phyloP scores from a whole-genome alignment of 2,888 invertebrate genomes.

The Diogma glabrata region DNA sequence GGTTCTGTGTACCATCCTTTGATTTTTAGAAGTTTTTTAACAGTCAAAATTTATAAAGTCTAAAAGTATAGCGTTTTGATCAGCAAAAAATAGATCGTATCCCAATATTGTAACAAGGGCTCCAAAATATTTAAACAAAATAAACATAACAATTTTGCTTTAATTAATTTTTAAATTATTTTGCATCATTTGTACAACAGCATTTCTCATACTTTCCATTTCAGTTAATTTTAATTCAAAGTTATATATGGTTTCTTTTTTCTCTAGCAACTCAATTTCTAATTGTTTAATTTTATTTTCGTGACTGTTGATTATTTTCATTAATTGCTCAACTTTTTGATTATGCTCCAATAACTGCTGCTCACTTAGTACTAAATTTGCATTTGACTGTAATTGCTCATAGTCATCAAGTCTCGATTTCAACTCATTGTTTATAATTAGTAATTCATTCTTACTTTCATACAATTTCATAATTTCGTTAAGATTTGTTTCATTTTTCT shows the following conservation, averaged over 20 bases:
- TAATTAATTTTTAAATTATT: slow-evolving; percentile 9
- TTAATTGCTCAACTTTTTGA: background rate
- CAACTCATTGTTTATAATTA: background rate
- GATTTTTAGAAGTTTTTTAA: too few relatives aligned
- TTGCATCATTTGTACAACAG: slow-evolving; percentile 8
- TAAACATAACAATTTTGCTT: background rate
- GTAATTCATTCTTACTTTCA: background rate
- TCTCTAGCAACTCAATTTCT: slow-evolving; percentile 3
- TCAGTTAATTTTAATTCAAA: slow-evolving; percentile 1
- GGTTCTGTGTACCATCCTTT: too few relatives aligned
- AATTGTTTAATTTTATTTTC: slow-evolving; percentile 5
- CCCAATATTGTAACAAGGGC: too few relatives aligned
- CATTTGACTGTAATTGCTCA: too few relatives aligned
- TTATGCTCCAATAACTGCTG: background rate
- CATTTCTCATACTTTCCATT: slow-evolving; percentile 2
- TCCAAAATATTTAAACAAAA: too few relatives aligned
- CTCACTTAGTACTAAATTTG: too few relatives aligned
- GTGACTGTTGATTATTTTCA: background rate
- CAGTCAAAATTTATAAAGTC: too few relatives aligned
- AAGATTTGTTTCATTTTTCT: background rate
- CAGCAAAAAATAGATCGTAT: too few relatives aligned
- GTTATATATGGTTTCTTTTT: background rate
- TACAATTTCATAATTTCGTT: background rate
- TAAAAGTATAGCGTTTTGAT: too few relatives aligned
- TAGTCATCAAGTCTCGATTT: background rate